Evolutionary conservation across 1,140 invertebrate species (phyloP), one percentile per base, ranked within the genome.

Genomic region (Pseudomyrmex gracilis): DNA sequence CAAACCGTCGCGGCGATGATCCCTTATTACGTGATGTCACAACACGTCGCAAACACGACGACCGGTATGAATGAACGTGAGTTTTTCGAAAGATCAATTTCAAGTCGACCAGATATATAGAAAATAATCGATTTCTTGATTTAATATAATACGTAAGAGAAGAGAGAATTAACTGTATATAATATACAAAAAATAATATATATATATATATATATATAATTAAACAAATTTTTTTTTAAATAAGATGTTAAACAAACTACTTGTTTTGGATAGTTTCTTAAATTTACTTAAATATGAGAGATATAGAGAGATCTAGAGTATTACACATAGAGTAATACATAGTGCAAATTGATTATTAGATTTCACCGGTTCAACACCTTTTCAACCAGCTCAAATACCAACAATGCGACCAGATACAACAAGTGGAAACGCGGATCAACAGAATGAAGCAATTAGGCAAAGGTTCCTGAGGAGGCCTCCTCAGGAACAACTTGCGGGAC

Each of bases 1-100:
- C 94, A 95, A 57, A 94, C 91, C 74, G 92, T 95, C 63, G 92
- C 94, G 22, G 91, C 94, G 13, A 93, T 92, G 87, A 93, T 95
- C 88, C 94, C 95, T 1, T 94, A 95, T 90, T 93, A 93, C 83
- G 45, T 95, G 51, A 91, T 94, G 89, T 93, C 92, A 43, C 93
- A 93, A 83, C 94, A 94, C 83, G 85, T 93, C 57, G 87, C 91
- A 66, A 92, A 90, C 82, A 84, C 89, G 60, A 15, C 90, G 15
- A 17, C 90, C 73, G 92, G 93, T 94, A 91, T 85, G 85, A 22
- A 47, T 8, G 5, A 49, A 22, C 4, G 7, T 43, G 17, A 49
- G 8, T 71, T 12, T 68, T 68, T 67, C 47, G 8, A 53, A 20
- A 55, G 12, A 22, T 66, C 1, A 20, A 64, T 10, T 8, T 34